phyloP scores from a whole-genome alignment of 2,797 vertebrate genomes.

The Rhyacichthys aspro region DNA sequence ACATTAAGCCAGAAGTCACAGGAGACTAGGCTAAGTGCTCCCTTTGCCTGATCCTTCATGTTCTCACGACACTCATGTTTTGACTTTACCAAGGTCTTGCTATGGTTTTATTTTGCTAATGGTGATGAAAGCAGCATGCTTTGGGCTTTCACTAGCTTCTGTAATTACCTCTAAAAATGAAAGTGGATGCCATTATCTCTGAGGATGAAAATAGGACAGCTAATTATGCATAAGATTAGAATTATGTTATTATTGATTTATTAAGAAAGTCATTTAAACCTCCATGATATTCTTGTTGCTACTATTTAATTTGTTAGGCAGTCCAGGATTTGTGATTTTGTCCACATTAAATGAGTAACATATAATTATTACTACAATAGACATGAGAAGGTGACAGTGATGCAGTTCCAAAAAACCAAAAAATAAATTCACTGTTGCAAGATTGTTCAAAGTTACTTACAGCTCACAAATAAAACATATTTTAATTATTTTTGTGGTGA shows the following conservation, averaged over 20 bases:
- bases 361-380: too few relatives aligned
- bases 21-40: conserved; percentile 34
- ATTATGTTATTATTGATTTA: neutral
- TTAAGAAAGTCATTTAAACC: neutral
- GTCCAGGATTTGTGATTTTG: too few relatives aligned
- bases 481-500: conserved; percentile 41
- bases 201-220: conserved; percentile 2
- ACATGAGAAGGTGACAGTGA: too few relatives aligned
- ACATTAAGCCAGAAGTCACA: conserved; percentile 32
- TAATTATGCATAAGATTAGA: conserved; percentile 1
- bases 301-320: too few relatives aligned
- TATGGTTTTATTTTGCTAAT: conserved; percentile 35
- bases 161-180: conserved; percentile 31
- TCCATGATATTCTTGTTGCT: neutral
- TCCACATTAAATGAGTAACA: too few relatives aligned
- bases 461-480: conserved; percentile 44
- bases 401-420: too few relatives aligned
- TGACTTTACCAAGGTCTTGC: conserved; percentile 41
- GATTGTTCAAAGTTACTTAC: conserved; percentile 23
- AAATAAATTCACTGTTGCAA: conserved; percentile 29
- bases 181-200: conserved; percentile 18
- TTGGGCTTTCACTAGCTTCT: conserved; percentile 25
- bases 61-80: conserved; percentile 54
- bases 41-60: conserved; percentile 22
- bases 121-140: conserved; percentile 24